A percentile compares a stretch with the other conserved stretches of the same genome.
These are phyloP conservation scores for Coenonympha glycerion DNA, from an alignment of 2,888 invertebrate species.

Conservation along the genomic window DNA sequence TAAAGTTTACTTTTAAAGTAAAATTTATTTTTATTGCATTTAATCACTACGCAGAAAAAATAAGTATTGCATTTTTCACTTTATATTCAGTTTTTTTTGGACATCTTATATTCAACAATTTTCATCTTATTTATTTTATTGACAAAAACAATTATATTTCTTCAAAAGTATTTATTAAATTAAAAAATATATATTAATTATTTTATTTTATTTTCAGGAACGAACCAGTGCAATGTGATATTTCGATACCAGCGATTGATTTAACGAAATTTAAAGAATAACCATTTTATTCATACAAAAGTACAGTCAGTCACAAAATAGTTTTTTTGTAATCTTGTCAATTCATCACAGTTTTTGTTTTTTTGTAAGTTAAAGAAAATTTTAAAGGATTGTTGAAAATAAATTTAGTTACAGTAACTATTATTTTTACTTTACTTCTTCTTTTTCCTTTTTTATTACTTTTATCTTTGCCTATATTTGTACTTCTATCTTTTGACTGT, in stretches of 20 bases:
- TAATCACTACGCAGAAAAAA: too few relatives aligned
- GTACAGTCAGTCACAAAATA: constrained; percentile 12
- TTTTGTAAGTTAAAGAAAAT: neutral
- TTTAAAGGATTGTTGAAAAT: constrained; percentile 23
- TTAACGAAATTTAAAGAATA: constrained; percentile 77
- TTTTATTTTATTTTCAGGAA: constrained; percentile 79
- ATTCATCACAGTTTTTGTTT: neutral
- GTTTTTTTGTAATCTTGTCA: neutral
- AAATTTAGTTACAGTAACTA: constrained; percentile 29
- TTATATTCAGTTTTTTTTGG: too few relatives aligned
- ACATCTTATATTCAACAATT: too few relatives aligned
- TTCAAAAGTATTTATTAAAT: too few relatives aligned
- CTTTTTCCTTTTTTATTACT: constrained; percentile 17
- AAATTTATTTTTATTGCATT: too few relatives aligned
- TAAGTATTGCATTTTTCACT: too few relatives aligned
- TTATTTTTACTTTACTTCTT: constrained; percentile 17
- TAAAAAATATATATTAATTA: too few relatives aligned
- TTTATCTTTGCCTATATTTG: too few relatives aligned
- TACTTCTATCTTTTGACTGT: too few relatives aligned
- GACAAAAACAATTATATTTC: too few relatives aligned
- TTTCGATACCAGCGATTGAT: constrained; percentile 77
- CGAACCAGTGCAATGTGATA: constrained; percentile 77
- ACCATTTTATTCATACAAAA: constrained; percentile 19
- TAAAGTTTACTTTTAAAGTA: too few relatives aligned
- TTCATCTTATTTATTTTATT: too few relatives aligned